Percentiles rank a stretch among this genome's conserved stretches.
Conservation (phyloP, 92 coral and sea anemone genomes). For the Anthopleura xanthogrammica region DNA sequence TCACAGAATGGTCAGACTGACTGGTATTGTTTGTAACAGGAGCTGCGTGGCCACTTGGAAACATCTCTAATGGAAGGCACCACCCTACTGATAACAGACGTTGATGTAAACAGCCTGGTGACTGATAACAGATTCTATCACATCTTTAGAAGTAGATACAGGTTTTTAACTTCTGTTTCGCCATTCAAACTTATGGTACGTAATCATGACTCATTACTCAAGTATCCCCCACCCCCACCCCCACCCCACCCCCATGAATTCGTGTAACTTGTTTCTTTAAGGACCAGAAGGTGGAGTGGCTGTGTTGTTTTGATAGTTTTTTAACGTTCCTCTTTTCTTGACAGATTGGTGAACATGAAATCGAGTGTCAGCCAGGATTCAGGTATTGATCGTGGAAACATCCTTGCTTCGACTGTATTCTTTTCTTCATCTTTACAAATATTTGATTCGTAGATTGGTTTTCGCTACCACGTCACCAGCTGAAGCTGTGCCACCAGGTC, state of each 20-base stretch:
- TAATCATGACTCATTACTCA: background rate
- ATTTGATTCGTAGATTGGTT: slow-evolving; percentile 58
- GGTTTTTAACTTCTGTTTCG: slow-evolving; percentile 73
- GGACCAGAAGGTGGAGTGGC: background rate
- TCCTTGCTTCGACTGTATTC: background rate
- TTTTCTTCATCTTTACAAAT: background rate
- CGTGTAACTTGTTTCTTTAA: background rate
- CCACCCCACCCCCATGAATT: background rate
- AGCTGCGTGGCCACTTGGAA: slow-evolving; percentile 97
- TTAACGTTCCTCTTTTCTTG: background rate
- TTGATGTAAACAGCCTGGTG: slow-evolving; percentile 77
- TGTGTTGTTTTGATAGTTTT: background rate
- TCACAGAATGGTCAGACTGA: background rate
- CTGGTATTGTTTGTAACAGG: slow-evolving; percentile 43
- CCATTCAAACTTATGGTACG: slow-evolving; percentile 94
- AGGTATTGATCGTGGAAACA: slow-evolving; percentile 44
- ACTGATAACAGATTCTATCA: slow-evolving; percentile 78
- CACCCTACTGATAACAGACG: slow-evolving; percentile 83
- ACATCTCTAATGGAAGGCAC: slow-evolving; percentile 97
- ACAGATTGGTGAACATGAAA: slow-evolving; percentile 95
- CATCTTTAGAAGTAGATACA: slow-evolving; percentile 71
- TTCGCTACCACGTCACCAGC: slow-evolving; percentile 85
- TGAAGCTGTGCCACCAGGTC: slow-evolving; percentile 73
- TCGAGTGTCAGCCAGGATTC: slow-evolving; percentile 95
- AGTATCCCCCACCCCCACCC: background rate